Conservation (phyloP, 2,797 vertebrate genomes). For the Tinamus major region DNA sequence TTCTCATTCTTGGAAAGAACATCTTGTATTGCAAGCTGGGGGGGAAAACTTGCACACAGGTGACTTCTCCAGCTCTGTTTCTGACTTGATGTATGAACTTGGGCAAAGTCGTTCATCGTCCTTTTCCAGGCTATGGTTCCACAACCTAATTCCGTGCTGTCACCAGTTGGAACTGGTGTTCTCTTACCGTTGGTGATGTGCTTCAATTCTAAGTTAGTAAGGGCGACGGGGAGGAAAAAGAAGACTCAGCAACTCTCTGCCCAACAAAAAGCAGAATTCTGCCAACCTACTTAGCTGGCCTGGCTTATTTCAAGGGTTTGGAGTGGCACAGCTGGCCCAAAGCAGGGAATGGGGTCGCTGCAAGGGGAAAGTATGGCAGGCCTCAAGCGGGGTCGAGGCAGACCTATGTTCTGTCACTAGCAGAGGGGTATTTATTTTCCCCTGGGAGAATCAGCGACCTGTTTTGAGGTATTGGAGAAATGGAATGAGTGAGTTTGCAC, state of each 20-base stretch:
- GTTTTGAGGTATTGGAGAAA: background rate
- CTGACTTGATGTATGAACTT: background rate
- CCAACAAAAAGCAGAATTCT: background rate
- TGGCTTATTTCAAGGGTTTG: background rate
- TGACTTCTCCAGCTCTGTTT: background rate
- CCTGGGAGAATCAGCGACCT: background rate
- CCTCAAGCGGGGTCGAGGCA: background rate
- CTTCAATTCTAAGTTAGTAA: background rate
- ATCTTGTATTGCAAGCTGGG: background rate
- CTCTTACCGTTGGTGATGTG: background rate
- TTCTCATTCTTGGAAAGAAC: background rate
- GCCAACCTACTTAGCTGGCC: accelerated
- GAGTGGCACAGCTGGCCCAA: background rate
- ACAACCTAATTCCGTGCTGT: background rate
- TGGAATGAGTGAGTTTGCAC: accelerated
- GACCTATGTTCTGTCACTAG: background rate
- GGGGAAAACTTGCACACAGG: background rate
- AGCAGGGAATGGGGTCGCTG: accelerated
- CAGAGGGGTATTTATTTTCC: background rate
- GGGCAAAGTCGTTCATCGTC: background rate
- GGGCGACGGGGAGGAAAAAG: background rate
- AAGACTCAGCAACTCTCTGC: background rate
- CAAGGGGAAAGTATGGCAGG: background rate
- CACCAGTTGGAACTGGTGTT: accelerated
- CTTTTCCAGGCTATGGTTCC: background rate